Evolutionary conservation across 2,888 invertebrate genomes (phyloP).

Genomic region (Diabrotica balteata): DNA sequence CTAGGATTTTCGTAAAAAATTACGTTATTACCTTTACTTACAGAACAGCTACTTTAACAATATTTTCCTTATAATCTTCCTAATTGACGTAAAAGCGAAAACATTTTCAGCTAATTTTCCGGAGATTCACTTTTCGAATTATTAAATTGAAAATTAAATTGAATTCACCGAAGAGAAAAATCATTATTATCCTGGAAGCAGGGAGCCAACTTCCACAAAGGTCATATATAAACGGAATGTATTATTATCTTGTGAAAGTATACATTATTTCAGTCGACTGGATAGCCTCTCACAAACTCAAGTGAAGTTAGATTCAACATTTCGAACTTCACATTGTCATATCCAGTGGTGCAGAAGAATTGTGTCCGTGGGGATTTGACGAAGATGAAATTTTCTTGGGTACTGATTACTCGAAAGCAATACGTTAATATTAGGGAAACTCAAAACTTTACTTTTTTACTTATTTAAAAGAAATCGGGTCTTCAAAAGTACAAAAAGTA

Average conservation of each 20-base stretch:
- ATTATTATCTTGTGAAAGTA: conserved; percentile 27
- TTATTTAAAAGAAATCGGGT: too few species aligned
- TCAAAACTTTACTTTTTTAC: too few species aligned
- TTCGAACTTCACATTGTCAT: conserved; percentile 23
- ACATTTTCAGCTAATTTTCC: conserved; percentile 14
- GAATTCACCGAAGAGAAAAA: conserved; percentile 26
- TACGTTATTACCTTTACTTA: too few species aligned
- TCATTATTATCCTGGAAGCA: conserved; percentile 24
- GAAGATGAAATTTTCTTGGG: too few species aligned
- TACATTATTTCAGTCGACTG: conserved; percentile 24
- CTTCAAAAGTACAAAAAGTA: too few species aligned
- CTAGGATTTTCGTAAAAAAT: too few species aligned
- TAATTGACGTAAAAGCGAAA: not conserved
- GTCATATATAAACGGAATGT: conserved; percentile 25
- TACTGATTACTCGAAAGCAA: too few species aligned
- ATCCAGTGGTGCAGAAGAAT: conserved; percentile 3
- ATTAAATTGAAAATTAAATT: conserved; percentile 22
- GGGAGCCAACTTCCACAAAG: conserved; percentile 19
- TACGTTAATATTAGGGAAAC: too few species aligned
- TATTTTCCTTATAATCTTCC: not conserved
- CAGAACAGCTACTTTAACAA: not conserved
- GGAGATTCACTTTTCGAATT: conserved; percentile 6
- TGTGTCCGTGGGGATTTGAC: not conserved
- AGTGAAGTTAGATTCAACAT: conserved; percentile 23
- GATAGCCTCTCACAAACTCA: conserved; percentile 23